Evolutionary conservation across 2,113 vertebrate species (phyloP), one percentile per base, ranked within the genome.

Genomic region (Colaptes auratus): DNA sequence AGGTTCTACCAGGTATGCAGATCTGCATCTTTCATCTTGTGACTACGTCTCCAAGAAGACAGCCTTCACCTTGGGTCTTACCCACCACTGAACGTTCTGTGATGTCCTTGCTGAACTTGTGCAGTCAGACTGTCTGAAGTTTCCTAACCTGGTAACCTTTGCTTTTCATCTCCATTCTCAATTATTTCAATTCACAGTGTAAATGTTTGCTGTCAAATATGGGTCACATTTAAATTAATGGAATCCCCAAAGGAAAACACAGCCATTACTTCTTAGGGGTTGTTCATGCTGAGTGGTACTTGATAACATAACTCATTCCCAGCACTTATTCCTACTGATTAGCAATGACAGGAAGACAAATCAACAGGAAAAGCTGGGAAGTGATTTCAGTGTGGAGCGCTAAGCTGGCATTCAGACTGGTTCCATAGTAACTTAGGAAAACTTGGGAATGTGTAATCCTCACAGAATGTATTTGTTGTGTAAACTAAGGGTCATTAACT

Each of bases 191-290:
- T 31, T 46, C 55, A 63, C 0, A 0, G 25, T 56, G 30, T 52
- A 89, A 93, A 85, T 21, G 30, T 69, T 87, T 91, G 35, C 59
- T 89, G 59, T 87, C 86, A 87, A 59, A 88, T 72, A 73, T 4
- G 25, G 71, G 46, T 94, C 67, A 50, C 23, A 5, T 82, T 82
- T 89, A 85, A 93, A 82, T 64, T 70, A 86, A 82, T 35, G 46
- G 59, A 94, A 93, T 33, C 10, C 12, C 50, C 27, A 44, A 87
- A 73, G 55, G 71, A 93, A 81, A 89, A n/a, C 66, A 66, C 3
- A 33, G 44, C 6, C 36, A 35, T 92, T 90, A 66, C 39, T 75
- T 93, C 85, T 74, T 52, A 90, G 64, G 63, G 56, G 50, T 65
- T 79, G 35, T 53, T 85, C 39, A 11, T 21, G 19, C 16, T 70